These are phyloP conservation scores for Geotria australis DNA, from an alignment of 2,797 vertebrate species.

Conservation along the genomic window DNA sequence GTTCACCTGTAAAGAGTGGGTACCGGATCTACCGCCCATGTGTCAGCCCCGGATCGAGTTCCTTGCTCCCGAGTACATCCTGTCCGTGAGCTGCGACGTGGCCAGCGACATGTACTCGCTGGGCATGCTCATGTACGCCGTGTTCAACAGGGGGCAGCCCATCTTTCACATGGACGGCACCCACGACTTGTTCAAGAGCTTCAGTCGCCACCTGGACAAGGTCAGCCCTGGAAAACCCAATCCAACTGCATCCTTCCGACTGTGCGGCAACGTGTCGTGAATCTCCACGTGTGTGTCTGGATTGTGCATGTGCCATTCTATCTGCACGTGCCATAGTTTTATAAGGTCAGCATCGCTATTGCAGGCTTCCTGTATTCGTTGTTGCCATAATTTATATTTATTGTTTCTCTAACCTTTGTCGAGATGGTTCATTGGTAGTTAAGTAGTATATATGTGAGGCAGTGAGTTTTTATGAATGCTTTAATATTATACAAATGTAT, in stretches of 20 bases:
- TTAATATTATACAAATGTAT: neutral
- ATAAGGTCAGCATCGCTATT: slow-evolving; percentile 1
- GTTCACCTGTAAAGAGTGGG: slow-evolving; percentile 88
- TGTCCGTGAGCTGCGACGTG: slow-evolving; percentile 85
- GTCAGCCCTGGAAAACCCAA: slow-evolving; percentile 11
- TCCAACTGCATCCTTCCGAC: slow-evolving; percentile 1
- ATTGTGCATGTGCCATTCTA: too few species aligned
- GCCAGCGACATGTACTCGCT: slow-evolving; percentile 95
- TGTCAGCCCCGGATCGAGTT: slow-evolving; percentile 94
- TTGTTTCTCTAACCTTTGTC: too few species aligned
- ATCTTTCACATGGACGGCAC: slow-evolving; percentile 71
- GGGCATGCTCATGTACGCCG: slow-evolving; percentile 55
- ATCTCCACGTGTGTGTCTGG: too few species aligned
- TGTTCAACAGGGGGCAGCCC: slow-evolving; percentile 85
- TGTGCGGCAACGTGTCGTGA: slow-evolving; percentile 1
- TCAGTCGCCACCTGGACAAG: slow-evolving; percentile 87
- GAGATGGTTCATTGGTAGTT: too few species aligned
- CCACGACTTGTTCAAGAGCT: slow-evolving; percentile 95
- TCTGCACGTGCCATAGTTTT: neutral
- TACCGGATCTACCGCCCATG: slow-evolving; percentile 62
- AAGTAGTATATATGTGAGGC: neutral
- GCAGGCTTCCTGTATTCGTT: slow-evolving; percentile 3
- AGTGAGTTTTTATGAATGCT: too few species aligned
- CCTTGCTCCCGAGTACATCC: slow-evolving; percentile 83
- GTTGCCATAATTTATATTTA: slow-evolving; percentile 1